phyloP scores from a whole-genome alignment of 2,888 invertebrate genomes.

The Philonicus albiceps region DNA sequence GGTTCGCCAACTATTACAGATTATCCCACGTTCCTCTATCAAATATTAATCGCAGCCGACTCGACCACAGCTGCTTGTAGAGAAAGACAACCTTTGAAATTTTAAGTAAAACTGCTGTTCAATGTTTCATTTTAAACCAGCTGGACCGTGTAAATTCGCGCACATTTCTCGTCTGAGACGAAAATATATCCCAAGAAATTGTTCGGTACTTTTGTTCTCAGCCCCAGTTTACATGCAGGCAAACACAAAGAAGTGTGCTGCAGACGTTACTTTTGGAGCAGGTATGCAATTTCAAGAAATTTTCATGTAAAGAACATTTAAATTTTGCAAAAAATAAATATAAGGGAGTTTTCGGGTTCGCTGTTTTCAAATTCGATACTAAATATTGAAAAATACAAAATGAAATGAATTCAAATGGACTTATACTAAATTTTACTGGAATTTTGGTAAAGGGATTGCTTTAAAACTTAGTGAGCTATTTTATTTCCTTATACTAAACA shows the following conservation, averaged over 20 bases:
- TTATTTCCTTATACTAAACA: no score
- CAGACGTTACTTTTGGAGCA: not conserved
- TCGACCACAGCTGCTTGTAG: not conserved
- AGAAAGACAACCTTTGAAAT: not conserved
- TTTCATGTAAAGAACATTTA: not conserved
- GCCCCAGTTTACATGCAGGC: not conserved
- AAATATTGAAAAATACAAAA: no score
- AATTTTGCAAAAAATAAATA: not conserved
- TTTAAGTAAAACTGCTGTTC: not conserved
- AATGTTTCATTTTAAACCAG: not conserved
- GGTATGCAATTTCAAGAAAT: not conserved
- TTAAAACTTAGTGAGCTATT: no score
- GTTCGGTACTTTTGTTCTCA: not conserved
- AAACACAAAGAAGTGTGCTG: not conserved
- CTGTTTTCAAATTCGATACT: no score
- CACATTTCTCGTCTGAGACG: not conserved
- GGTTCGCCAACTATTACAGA: not conserved
- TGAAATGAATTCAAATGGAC: no score
- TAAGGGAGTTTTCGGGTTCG: not conserved
- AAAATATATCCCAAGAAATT: not conserved
- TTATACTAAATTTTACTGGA: no score
- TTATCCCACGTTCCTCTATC: not conserved
- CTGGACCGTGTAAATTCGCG: not conserved
- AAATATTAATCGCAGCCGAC: not conserved
- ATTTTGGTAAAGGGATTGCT: no score